These are phyloP conservation scores for Aphis gossypii DNA, from an alignment of 1,140 invertebrate species.

Conservation along the genomic window DNA sequence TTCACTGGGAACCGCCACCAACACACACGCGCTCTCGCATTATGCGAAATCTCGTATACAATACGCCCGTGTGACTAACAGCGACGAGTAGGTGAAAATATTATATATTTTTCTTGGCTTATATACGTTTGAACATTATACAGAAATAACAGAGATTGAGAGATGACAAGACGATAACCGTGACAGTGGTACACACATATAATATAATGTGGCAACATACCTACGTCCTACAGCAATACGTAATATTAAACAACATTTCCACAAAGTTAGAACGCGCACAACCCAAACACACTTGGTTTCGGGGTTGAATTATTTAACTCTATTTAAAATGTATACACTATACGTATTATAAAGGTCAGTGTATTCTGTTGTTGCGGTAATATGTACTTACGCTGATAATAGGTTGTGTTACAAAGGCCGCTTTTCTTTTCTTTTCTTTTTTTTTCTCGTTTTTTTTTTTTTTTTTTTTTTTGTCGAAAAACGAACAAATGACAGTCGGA, in stretches of 20 bases:
- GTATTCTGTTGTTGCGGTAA: neutral
- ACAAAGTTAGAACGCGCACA: neutral
- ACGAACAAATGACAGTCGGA: neutral
- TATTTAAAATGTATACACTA: constrained; percentile 13
- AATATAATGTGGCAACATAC: neutral
- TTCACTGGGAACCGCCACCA: neutral
- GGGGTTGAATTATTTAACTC: neutral
- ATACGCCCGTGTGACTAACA: neutral
- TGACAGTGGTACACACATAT: constrained; percentile 13
- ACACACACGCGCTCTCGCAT: neutral
- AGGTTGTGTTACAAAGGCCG: neutral
- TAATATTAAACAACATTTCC: neutral
- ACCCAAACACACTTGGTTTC: neutral
- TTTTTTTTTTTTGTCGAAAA: constrained; percentile 1
- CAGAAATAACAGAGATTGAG: constrained; percentile 4
- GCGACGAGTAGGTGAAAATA: constrained; percentile 25
- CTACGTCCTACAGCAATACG: neutral
- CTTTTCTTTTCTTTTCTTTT: neutral
- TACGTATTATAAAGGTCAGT: neutral
- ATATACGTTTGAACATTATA: neutral
- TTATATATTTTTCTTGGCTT: neutral
- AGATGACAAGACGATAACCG: constrained; percentile 3
- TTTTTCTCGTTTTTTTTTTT: no score
- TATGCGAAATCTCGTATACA: neutral
- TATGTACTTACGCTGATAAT: neutral